Conservation (phyloP, 2,113 vertebrate genomes). For the Empidonax alnorum region DNA sequence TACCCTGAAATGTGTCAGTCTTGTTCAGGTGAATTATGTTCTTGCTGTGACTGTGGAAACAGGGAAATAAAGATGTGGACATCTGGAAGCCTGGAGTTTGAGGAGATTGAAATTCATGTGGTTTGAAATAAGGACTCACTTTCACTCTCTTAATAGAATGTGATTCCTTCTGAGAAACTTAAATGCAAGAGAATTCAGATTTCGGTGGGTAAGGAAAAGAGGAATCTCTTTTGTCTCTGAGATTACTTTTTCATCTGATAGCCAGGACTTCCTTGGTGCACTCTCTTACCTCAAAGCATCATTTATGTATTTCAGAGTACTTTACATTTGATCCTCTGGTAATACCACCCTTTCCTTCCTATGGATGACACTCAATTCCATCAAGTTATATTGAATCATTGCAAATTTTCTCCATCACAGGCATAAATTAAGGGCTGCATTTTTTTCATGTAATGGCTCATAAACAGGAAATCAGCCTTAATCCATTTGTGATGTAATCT, state of each 20-base stretch:
- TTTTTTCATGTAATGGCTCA: not conserved
- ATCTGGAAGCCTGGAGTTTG: not conserved
- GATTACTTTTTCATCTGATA: not conserved
- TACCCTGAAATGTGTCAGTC: not conserved
- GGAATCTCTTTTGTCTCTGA: not conserved
- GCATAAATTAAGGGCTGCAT: not conserved
- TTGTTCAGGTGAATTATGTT: not conserved
- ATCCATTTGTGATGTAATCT: not conserved
- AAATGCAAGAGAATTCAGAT: not conserved
- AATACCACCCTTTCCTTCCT: not conserved
- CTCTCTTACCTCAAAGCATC: not conserved
- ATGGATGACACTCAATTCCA: not conserved
- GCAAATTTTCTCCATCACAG: not conserved
- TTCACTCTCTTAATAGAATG: not conserved
- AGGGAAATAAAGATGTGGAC: not conserved
- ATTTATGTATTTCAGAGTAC: not conserved
- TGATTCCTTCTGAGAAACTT: not conserved
- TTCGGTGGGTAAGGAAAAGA: not conserved
- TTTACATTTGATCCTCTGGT: not conserved
- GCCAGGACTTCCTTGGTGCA: not conserved
- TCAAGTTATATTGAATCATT: not conserved
- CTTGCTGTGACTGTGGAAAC: accelerated
- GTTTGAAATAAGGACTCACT: not conserved
- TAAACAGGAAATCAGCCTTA: not conserved
- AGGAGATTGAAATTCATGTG: not conserved